Evolutionary conservation across 2,797 vertebrate species (phyloP).

Genomic region (Pseudomugil tenellus): DNA sequence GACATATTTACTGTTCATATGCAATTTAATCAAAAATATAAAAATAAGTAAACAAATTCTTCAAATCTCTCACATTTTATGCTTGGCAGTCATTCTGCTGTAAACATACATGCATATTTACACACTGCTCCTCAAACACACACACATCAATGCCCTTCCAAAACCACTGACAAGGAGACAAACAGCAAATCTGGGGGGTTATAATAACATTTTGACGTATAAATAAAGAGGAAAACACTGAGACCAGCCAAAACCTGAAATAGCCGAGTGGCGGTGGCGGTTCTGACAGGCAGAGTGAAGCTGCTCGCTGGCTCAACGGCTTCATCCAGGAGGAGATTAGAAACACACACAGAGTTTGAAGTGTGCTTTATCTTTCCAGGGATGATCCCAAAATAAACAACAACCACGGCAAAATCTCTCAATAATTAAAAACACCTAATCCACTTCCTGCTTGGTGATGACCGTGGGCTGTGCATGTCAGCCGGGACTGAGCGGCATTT

Average conservation of each 20-base stretch:
- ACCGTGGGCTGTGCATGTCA: slow-evolving; percentile 74
- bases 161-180: slow-evolving; percentile 71
- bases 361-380: slow-evolving; percentile 74
- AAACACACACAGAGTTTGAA: slow-evolving; percentile 71
- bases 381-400: slow-evolving; percentile 78
- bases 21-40: slow-evolving; percentile 22
- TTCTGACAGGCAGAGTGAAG: slow-evolving; percentile 69
- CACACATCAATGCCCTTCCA: slow-evolving; percentile 47
- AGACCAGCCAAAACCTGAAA: slow-evolving; percentile 72
- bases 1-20: slow-evolving; percentile 6
- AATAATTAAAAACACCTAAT: slow-evolving; percentile 77
- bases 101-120: slow-evolving; percentile 22
- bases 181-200: slow-evolving; percentile 68
- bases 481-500: slow-evolving; percentile 48
- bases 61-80: slow-evolving; percentile 41
- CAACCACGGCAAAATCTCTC: slow-evolving; percentile 68
- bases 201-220: slow-evolving; percentile 27
- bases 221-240: neutral
- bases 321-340: slow-evolving; percentile 75
- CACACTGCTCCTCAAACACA: neutral
- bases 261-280: slow-evolving; percentile 54
- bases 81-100: slow-evolving; percentile 23
- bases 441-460: slow-evolving; percentile 75
- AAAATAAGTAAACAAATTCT: slow-evolving; percentile 21
- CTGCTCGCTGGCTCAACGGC: slow-evolving; percentile 53